Conservation (phyloP, 2,113 vertebrate species). For the Percopsis transmontana region DNA sequence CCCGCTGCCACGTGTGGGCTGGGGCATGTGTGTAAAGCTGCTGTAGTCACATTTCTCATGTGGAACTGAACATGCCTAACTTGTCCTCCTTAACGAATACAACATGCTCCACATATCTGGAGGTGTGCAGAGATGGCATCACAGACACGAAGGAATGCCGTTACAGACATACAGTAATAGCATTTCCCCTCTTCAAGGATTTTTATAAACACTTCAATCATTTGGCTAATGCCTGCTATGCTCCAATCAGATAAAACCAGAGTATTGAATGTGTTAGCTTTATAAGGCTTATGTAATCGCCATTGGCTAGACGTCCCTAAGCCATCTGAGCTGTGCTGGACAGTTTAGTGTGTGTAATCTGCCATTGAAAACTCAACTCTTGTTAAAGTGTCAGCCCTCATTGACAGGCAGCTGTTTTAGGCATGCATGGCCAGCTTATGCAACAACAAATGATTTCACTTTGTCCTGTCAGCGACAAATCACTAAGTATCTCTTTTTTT, state of each 20-base stretch:
- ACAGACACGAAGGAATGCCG: slow-evolving; percentile 22
- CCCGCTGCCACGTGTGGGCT: slow-evolving; percentile 48
- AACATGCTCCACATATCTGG: slow-evolving; percentile 8
- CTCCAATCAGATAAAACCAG: slow-evolving; percentile 30
- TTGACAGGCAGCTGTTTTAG: neutral
- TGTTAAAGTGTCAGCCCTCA: neutral
- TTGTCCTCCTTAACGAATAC: neutral
- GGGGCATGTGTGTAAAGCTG: neutral
- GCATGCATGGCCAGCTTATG: neutral
- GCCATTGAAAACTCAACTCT: neutral
- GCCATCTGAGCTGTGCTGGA: slow-evolving; percentile 40
- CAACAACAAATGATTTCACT: slow-evolving; percentile 2
- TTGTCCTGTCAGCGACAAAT: neutral
- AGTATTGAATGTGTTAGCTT: slow-evolving; percentile 11
- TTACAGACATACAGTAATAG: neutral
- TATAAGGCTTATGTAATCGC: slow-evolving; percentile 39
- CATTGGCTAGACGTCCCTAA: slow-evolving; percentile 33
- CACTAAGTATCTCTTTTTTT: neutral
- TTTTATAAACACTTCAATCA: slow-evolving; percentile 26
- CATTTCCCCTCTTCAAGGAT: neutral
- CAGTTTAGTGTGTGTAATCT: slow-evolving; percentile 17
- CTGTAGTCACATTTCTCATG: slow-evolving; percentile 50
- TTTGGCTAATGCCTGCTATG: slow-evolving; percentile 3
- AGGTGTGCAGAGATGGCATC: slow-evolving; percentile 18
- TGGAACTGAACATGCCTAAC: slow-evolving; percentile 38